phyloP scores from a whole-genome alignment of 2,113 vertebrate genomes.

The Hemicordylus capensis region DNA sequence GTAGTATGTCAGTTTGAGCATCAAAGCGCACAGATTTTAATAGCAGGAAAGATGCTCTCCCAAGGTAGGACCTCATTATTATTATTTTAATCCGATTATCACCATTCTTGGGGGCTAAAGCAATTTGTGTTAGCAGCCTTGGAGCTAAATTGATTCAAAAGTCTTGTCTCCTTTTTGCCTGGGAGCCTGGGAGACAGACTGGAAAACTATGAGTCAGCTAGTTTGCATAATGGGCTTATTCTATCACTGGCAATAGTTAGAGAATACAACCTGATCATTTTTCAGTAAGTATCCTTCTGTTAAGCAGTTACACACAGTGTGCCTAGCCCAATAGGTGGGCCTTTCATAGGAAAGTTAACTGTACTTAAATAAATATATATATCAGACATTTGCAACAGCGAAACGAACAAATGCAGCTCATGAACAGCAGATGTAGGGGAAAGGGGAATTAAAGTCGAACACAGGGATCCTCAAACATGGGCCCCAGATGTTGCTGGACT shows the following conservation, averaged over 20 bases:
- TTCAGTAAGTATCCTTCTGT: accelerated
- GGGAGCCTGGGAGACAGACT: accelerated
- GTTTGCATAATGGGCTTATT: accelerated
- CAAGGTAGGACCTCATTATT: background rate
- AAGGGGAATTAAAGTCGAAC: no score
- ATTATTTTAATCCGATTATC: no score
- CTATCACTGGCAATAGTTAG: background rate
- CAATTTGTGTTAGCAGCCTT: background rate
- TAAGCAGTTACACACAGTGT: background rate
- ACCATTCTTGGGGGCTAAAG: background rate
- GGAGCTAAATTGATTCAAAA: background rate
- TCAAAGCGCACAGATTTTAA: no score
- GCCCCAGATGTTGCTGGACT: background rate
- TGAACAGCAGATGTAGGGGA: background rate
- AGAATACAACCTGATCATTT: background rate
- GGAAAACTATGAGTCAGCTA: slow-evolving; percentile 8
- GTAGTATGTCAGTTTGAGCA: no score
- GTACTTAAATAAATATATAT: background rate
- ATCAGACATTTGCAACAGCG: background rate
- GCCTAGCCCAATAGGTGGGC: background rate
- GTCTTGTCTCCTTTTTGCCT: background rate
- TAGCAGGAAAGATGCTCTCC: background rate
- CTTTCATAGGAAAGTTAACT: no score
- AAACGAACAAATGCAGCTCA: background rate
- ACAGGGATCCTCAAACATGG: no score